A percentile compares a stretch with the other conserved stretches of the same genome.
These are phyloP conservation scores for Eupsittula cactorum DNA, from an alignment of 2,113 vertebrate genomes.

Conservation along the genomic window DNA sequence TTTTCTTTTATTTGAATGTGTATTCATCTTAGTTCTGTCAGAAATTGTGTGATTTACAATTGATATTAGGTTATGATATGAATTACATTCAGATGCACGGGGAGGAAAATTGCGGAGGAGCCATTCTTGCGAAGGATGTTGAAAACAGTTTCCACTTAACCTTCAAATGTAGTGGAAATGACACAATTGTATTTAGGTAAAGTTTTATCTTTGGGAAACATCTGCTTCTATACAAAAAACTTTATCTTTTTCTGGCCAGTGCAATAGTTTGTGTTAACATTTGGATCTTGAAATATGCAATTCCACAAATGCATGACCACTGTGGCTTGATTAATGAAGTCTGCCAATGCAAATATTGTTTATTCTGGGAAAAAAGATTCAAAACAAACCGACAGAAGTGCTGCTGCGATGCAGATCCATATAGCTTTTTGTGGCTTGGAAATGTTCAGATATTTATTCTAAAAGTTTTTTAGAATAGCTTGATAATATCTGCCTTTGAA, in stretches of 20 bases:
- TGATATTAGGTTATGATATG: constrained; percentile 69
- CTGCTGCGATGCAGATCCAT: background rate
- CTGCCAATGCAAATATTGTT: background rate
- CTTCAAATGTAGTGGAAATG: constrained; percentile 18
- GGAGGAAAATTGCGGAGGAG: constrained; percentile 34
- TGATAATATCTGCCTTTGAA: background rate
- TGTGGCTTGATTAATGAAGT: background rate
- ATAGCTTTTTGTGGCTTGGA: background rate
- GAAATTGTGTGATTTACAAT: constrained; percentile 76
- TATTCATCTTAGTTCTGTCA: constrained; percentile 65
- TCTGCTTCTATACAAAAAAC: constrained; percentile 3
- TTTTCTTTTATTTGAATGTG: constrained; percentile 68
- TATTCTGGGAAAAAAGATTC: background rate
- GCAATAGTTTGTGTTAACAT: background rate
- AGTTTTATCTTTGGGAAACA: constrained; percentile 43
- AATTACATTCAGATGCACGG: constrained; percentile 62
- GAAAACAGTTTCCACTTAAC: constrained; percentile 48
- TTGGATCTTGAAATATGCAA: background rate
- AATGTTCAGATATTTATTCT: background rate
- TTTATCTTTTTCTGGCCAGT: background rate
- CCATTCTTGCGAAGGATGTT: constrained; percentile 19
- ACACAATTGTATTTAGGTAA: background rate
- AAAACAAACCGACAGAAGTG: background rate
- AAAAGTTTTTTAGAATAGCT: background rate
- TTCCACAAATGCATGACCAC: background rate